A percentile compares a stretch with the other conserved stretches of the same genome.
phyloP scores from a whole-genome alignment of 2,888 invertebrate species.

The Lymantria monacha region DNA sequence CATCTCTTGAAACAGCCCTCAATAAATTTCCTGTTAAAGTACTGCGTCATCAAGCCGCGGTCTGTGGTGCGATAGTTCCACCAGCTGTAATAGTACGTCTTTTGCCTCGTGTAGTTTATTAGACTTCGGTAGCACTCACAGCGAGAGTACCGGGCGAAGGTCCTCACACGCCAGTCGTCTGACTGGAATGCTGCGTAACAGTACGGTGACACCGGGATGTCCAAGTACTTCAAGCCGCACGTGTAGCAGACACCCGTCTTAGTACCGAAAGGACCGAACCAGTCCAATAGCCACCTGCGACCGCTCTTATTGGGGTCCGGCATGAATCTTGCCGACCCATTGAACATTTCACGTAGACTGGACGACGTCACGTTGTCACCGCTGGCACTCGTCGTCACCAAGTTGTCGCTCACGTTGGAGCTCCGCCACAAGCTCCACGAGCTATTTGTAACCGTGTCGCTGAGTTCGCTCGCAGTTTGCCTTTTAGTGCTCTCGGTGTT shows the following conservation, averaged over 20 bases:
- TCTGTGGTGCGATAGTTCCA: neutral
- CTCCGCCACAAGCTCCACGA: neutral
- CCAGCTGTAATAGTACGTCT: no score
- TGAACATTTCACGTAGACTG: neutral
- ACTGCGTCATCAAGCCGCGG: neutral
- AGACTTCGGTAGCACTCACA: neutral
- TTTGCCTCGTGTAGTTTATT: neutral
- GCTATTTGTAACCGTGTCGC: neutral
- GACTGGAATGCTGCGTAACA: neutral
- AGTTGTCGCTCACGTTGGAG: neutral
- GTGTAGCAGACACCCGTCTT: neutral
- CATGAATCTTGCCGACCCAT: neutral
- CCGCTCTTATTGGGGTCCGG: neutral
- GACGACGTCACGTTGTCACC: neutral
- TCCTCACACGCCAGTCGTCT: neutral
- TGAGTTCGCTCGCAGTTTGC: neutral
- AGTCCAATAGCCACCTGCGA: neutral
- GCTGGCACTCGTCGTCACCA: neutral
- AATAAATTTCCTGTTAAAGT: neutral
- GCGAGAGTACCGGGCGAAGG: neutral
- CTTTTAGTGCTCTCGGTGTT: neutral
- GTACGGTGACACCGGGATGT: neutral
- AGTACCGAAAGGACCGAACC: neutral
- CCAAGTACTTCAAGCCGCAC: neutral
- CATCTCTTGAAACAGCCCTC: neutral